Conservation (phyloP, 2,888 invertebrate genomes). For the Asteroscopus sphinx region DNA sequence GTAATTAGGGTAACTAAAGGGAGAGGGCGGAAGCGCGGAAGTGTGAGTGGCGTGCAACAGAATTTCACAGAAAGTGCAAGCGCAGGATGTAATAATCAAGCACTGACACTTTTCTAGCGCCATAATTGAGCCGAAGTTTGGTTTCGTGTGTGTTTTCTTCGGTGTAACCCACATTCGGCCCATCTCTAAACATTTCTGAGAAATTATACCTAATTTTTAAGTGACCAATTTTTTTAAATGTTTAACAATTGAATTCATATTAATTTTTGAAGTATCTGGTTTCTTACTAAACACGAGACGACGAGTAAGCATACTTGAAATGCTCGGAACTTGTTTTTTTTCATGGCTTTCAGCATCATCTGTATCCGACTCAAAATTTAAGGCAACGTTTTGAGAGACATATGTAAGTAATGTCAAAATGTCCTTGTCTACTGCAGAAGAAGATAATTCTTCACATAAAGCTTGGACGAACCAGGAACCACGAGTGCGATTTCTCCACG, state of each 20-base stretch:
- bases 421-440: slow-evolving; percentile 93
- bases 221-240: slow-evolving; percentile 9
- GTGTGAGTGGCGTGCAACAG: too few species aligned
- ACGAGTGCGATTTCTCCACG: slow-evolving; percentile 97
- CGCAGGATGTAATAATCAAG: too few species aligned
- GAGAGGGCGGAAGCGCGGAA: too few species aligned
- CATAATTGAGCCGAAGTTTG: too few species aligned
- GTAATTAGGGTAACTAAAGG: too few species aligned
- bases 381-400: slow-evolving; percentile 95
- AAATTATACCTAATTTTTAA: background rate
- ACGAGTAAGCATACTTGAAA: slow-evolving; percentile 97
- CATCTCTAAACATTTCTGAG: too few species aligned
- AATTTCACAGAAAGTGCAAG: too few species aligned
- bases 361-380: slow-evolving; percentile 96
- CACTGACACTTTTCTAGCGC: too few species aligned
- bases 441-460: slow-evolving; percentile 94
- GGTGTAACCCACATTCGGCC: too few species aligned
- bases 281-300: slow-evolving; percentile 92
- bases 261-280: slow-evolving; percentile 2
- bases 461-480: slow-evolving; percentile 99
- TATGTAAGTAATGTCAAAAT: slow-evolving; percentile 96
- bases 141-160: too few species aligned
- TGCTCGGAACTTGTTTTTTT: slow-evolving; percentile 97
- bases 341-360: slow-evolving; percentile 93
- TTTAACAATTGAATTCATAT: slow-evolving; percentile 7